phyloP scores from a whole-genome alignment of 2,113 vertebrate genomes.

The Numida meleagris region DNA sequence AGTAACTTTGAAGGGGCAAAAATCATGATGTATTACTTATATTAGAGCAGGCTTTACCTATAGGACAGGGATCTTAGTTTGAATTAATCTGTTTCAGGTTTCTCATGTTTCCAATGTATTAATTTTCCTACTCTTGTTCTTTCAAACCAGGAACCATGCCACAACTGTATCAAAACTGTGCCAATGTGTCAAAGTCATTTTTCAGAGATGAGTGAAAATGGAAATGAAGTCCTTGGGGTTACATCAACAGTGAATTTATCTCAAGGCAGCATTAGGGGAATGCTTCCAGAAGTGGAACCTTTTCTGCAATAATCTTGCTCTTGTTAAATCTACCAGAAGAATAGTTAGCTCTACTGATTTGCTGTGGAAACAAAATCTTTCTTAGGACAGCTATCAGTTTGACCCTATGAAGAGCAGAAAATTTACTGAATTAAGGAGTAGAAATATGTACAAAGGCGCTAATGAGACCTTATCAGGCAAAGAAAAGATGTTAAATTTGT shows the following conservation, averaged over 20 bases:
- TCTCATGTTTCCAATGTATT: background rate
- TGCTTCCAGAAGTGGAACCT: background rate
- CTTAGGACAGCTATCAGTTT: background rate
- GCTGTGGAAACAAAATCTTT: background rate
- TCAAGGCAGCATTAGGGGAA: background rate
- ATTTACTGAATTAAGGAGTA: background rate
- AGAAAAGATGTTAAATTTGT: background rate
- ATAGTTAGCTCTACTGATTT: background rate
- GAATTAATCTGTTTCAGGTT: background rate
- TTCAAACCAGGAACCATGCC: background rate
- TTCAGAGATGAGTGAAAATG: conserved; percentile 20
- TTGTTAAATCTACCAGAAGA: background rate
- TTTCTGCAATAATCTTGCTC: background rate
- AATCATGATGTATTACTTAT: background rate
- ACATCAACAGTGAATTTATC: background rate
- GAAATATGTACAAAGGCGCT: background rate
- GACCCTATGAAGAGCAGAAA: background rate
- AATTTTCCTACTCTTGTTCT: background rate
- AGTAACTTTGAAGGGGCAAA: background rate
- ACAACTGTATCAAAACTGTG: background rate
- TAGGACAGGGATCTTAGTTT: background rate
- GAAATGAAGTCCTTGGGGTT: background rate
- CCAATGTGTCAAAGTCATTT: background rate
- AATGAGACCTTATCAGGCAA: background rate
- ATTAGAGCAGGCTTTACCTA: background rate